Conservation (phyloP, 2,888 invertebrate species). For the Heterodera filipjevi region DNA sequence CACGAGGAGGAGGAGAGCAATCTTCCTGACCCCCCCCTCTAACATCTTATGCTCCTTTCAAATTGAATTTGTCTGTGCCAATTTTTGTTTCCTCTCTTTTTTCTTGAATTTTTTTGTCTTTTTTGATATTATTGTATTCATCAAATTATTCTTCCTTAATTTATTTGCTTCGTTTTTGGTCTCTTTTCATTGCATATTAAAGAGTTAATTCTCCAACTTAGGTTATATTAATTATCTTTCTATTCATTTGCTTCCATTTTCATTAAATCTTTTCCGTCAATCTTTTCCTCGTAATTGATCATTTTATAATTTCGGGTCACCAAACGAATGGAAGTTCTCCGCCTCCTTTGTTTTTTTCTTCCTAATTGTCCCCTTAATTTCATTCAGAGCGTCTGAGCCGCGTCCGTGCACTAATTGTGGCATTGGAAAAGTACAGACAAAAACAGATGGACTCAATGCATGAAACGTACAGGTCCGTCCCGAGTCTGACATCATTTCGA, state of each 20-base stretch:
- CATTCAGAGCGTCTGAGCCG: constrained; percentile 58
- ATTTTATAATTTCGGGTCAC: too few species aligned
- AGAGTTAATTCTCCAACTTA: too few species aligned
- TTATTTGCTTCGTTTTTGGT: too few species aligned
- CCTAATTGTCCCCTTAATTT: neutral
- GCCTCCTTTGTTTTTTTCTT: neutral
- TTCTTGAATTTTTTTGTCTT: neutral
- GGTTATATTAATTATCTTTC: too few species aligned
- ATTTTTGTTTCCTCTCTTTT: neutral
- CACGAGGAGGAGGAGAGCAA: neutral
- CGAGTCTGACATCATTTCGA: neutral
- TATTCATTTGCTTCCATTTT: too few species aligned
- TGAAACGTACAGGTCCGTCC: constrained; percentile 51
- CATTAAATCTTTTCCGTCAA: too few species aligned
- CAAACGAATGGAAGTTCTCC: too few species aligned
- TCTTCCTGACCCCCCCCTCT: neutral
- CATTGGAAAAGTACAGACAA: constrained; percentile 63
- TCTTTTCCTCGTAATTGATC: too few species aligned
- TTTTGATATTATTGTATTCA: neutral
- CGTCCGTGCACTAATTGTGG: constrained; percentile 62
- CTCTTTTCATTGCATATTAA: too few species aligned
- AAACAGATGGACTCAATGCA: constrained; percentile 62
- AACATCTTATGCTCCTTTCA: too few species aligned
- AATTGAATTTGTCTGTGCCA: neutral
- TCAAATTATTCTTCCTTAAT: too few species aligned